These are phyloP conservation scores for Aricia agestis DNA, from an alignment of 1,140 invertebrate genomes.

Conservation along the genomic window DNA sequence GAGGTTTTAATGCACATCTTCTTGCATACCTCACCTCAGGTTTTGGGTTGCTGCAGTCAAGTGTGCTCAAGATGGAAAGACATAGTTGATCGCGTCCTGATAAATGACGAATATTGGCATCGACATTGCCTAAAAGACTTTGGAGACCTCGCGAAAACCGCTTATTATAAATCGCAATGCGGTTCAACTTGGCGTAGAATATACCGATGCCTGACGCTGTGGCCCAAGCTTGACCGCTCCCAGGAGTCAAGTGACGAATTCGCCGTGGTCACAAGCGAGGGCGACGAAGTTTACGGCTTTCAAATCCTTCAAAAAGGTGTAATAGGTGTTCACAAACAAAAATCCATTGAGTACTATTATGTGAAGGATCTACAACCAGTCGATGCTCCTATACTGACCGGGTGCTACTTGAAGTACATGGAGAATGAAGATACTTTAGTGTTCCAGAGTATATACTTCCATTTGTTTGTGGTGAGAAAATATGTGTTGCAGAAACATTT, in stretches of 20 bases:
- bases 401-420: conserved; percentile 37
- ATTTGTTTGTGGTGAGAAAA: conserved; percentile 34
- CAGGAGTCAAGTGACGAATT: conserved; percentile 42
- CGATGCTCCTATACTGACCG: conserved; percentile 25
- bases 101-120: conserved; percentile 41
- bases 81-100: conserved; percentile 41
- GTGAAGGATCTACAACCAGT: conserved; percentile 20
- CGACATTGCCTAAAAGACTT: conserved; percentile 44
- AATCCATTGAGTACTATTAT: background rate
- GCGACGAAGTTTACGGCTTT: conserved; percentile 41
- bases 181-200: conserved; percentile 40
- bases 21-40: conserved; percentile 38
- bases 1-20: conserved; percentile 50
- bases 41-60: conserved; percentile 41
- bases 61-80: conserved; percentile 46
- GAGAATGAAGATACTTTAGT: conserved; percentile 39
- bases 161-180: conserved; percentile 30
- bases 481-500: conserved; percentile 22
- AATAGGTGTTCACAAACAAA: conserved; percentile 22
- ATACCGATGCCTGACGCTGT: conserved; percentile 46
- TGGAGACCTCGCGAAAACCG: conserved; percentile 30
- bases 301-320: conserved; percentile 38
- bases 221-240: conserved; percentile 40
- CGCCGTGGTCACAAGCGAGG: conserved; percentile 35
- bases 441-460: conserved; percentile 29